Percentiles rank a stretch among this genome's conserved stretches.
Evolutionary conservation across 1,140 invertebrate genomes (phyloP).

Genomic region (Drosophila teissieri): DNA sequence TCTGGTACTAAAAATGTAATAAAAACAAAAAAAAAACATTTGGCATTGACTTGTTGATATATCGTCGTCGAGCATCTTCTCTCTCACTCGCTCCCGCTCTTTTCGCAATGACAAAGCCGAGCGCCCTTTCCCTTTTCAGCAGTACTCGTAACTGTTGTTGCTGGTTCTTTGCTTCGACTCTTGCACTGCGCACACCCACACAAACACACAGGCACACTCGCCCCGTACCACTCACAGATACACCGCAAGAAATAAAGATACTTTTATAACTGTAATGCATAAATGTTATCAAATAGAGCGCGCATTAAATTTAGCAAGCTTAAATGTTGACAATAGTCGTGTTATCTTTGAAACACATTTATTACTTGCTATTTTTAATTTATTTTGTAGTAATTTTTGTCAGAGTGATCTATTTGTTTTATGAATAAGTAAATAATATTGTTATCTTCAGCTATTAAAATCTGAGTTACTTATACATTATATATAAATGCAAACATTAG

Average conservation of each 20-base stretch:
- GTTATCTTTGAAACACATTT: too few relatives aligned
- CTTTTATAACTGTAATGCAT: neutral
- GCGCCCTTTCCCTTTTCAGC: constrained; percentile 61
- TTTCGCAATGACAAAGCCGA: constrained; percentile 32
- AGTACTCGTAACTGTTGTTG: constrained; percentile 44
- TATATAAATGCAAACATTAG: too few relatives aligned
- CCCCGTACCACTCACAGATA: constrained; percentile 9
- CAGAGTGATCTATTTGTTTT: too few relatives aligned
- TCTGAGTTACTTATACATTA: too few relatives aligned
- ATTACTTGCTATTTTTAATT: too few relatives aligned
- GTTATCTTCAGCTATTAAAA: too few relatives aligned
- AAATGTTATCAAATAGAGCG: neutral
- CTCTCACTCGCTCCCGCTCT: constrained; percentile 2
- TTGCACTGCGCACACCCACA: constrained; percentile 52
- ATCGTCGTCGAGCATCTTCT: constrained; percentile 5
- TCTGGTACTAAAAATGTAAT: constrained; percentile 22
- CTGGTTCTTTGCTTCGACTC: constrained; percentile 13
- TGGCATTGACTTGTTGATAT: constrained; percentile 46
- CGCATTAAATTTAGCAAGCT: too few relatives aligned
- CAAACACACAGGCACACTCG: constrained; percentile 32
- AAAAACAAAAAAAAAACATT: constrained; percentile 13
- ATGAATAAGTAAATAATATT: neutral
- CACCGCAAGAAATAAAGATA: neutral
- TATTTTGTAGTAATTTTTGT: too few relatives aligned
- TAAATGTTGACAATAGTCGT: too few relatives aligned